phyloP scores from a whole-genome alignment of 2,113 vertebrate species.

The Rostratula benghalensis region DNA sequence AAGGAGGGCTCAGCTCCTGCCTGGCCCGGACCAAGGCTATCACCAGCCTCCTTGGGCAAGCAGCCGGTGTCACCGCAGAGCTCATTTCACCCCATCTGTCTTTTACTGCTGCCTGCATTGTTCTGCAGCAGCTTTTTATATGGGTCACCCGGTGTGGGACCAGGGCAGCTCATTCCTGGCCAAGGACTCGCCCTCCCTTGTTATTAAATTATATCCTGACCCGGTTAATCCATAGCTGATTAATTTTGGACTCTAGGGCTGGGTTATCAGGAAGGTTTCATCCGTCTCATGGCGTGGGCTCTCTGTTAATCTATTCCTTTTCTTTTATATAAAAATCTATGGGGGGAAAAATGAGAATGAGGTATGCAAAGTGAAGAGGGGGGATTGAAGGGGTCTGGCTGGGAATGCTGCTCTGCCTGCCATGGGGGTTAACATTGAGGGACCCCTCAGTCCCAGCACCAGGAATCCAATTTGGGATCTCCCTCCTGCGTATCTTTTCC shows the following conservation, averaged over 20 bases:
- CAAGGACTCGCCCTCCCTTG: not conserved
- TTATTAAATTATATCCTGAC: slow-evolving; percentile 68
- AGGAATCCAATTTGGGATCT: not conserved
- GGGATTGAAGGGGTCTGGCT: not conserved
- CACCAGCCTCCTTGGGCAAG: not conserved
- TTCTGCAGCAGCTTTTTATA: not conserved
- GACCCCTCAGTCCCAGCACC: not conserved
- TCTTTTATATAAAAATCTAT: not conserved
- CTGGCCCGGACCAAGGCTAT: not conserved
- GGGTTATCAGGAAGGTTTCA: slow-evolving; percentile 55
- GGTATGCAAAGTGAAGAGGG: not conserved
- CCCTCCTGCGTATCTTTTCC: not conserved
- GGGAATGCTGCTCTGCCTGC: not conserved
- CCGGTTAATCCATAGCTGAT: slow-evolving; percentile 68
- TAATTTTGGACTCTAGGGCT: slow-evolving; percentile 41
- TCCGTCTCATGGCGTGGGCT: not conserved
- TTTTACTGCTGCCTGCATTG: not conserved
- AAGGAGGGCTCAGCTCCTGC: not conserved
- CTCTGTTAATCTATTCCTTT: slow-evolving; percentile 15
- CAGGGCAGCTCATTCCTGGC: not conserved
- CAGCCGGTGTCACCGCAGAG: not conserved
- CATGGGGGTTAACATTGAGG: fast-evolving
- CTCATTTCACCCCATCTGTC: not conserved
- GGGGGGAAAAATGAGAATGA: not conserved
- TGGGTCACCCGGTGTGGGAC: not conserved